These are phyloP conservation scores for Eurystomus gularis DNA, from an alignment of 2,113 vertebrate genomes.

Conservation along the genomic window DNA sequence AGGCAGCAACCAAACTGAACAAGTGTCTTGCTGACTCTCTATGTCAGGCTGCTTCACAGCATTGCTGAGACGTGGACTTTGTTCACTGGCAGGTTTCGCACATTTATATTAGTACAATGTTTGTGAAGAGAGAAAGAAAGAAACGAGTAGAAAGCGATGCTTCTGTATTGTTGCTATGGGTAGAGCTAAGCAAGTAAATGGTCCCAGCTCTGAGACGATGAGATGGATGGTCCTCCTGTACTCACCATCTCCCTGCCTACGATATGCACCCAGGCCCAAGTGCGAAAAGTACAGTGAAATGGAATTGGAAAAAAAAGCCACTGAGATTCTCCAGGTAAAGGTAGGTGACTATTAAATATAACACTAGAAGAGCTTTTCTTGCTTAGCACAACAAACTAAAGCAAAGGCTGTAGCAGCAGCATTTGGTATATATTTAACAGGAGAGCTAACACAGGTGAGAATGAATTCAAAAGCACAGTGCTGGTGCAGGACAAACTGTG, in stretches of 20 bases:
- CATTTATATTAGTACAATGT: not conserved
- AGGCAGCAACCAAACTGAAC: not conserved
- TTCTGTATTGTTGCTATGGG: not conserved
- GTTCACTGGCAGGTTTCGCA: not conserved
- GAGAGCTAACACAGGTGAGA: not conserved
- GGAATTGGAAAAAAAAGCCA: not conserved
- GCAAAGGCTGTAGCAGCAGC: not conserved
- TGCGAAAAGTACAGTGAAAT: not conserved
- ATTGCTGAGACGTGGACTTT: not conserved
- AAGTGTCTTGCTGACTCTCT: not conserved
- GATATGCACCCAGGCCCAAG: not conserved
- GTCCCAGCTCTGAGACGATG: not conserved
- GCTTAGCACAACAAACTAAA: not conserved
- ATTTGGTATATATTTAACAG: not conserved
- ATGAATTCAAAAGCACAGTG: not conserved
- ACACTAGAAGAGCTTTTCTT: not conserved
- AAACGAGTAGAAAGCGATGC: fast-evolving
- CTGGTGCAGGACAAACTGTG: not conserved
- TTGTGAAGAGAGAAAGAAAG: not conserved
- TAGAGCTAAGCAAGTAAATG: not conserved
- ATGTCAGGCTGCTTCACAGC: not conserved
- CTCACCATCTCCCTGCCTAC: not conserved
- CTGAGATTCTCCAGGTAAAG: not conserved
- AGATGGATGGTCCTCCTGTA: not conserved
- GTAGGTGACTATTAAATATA: not conserved